These are phyloP conservation scores for Vidua chalybeata DNA, from an alignment of 2,113 vertebrate genomes.

Conservation along the genomic window DNA sequence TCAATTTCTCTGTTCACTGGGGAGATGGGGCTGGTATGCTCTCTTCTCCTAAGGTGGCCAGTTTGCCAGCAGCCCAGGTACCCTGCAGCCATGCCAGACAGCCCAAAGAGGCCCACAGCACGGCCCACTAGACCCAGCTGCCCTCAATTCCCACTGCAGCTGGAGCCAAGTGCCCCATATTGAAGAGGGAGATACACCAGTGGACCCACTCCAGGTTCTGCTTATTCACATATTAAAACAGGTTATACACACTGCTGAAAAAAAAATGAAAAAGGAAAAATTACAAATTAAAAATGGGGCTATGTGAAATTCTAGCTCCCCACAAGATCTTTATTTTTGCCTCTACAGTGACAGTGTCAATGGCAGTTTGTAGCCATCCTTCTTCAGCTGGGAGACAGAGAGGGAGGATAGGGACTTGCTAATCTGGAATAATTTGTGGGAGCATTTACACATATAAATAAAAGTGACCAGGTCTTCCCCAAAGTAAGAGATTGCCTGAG, in stretches of 20 bases:
- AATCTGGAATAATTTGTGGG: conserved; percentile 19
- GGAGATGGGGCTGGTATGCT: not conserved
- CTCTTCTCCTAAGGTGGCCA: not conserved
- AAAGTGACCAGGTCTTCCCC: conserved; percentile 15
- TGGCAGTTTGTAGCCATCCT: not conserved
- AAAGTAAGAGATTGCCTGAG: not conserved
- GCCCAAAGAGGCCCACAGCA: not conserved
- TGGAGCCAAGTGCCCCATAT: not conserved
- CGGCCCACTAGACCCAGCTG: not conserved
- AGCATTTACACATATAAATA: conserved; percentile 66
- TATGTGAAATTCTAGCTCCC: not conserved
- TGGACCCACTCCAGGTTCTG: not conserved
- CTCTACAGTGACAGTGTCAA: not conserved
- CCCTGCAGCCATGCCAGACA: not conserved
- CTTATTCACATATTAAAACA: not conserved
- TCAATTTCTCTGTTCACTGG: not conserved
- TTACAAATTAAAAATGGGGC: not conserved
- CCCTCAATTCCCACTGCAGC: not conserved
- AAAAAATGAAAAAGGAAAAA: not conserved
- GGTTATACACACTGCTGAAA: not conserved
- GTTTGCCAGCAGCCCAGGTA: not conserved
- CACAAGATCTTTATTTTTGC: not conserved
- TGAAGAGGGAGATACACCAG: not conserved
- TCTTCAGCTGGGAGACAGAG: conserved; percentile 1
- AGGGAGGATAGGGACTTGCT: not conserved